Evolutionary conservation across 1,140 invertebrate genomes (phyloP), one percentile per base, ranked within the genome.

Genomic region (Coenobita brevimanus): DNA sequence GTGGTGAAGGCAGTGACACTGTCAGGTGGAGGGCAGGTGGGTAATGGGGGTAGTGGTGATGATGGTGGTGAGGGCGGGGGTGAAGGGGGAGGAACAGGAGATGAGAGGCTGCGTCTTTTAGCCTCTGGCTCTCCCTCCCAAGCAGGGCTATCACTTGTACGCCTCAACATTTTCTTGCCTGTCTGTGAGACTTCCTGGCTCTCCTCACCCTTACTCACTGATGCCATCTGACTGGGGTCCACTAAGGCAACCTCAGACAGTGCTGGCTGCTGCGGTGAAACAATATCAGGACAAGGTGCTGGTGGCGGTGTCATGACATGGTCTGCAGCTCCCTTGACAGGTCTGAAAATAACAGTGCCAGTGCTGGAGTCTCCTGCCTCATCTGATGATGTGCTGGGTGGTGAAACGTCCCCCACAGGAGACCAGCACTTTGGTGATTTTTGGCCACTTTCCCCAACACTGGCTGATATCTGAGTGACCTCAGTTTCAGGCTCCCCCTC

Each of bases 341-440:
- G 50, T 57, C 54, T 85, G 71, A 85, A 85, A n/a, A 82, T 82
- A 17, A 82, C 80, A 24, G 80, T 82, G 64, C 80, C 80, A 24
- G 80, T 82, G 64, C 80, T 85, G 57, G 82, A 75, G 50, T 75
- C 82, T 1, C 73, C 82, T 21, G 50, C 67, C 4, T 76, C 82
- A 15, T 85, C 82, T 64, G 82, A 85, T 4, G 82, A 85, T 1
- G 71, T 85, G 57, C 82, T 85, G 33, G 71, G 73, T 3, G 82
- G 57, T 13, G 82, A 84, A 24, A 84, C 69, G 6, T 50, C 46
- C 21, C 71, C 82, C 50, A 73, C 82, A 1, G 81, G 64, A 1
- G 69, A 84, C 30, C 43, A 57, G 54, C 82, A 75, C 46, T 60
- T 43, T 43, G 82, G 43, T 6, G 50, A 64, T 17, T 17, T 33